Conservation (phyloP, 1,140 invertebrate species). For the Drosophila watanabei region DNA sequence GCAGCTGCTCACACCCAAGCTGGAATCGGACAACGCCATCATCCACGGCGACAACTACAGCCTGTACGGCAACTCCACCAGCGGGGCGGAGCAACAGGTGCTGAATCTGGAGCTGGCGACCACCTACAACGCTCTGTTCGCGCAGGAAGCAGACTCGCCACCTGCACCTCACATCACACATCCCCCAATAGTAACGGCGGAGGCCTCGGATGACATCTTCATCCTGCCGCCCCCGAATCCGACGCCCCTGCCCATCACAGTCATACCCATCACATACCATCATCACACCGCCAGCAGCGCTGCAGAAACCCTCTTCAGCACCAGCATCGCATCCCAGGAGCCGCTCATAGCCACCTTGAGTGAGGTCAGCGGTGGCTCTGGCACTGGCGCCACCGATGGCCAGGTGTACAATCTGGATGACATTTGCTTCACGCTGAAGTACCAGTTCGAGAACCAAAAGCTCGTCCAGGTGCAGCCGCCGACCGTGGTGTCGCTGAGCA, state of each 20-base stretch:
- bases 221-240: constrained; percentile 27
- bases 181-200: constrained; percentile 2
- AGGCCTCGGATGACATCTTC: constrained; percentile 18
- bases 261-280: constrained; percentile 55
- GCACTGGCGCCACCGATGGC: background rate
- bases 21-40: constrained; percentile 31
- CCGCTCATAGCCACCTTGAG: constrained; percentile 54
- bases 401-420: constrained; percentile 70
- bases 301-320: constrained; percentile 15
- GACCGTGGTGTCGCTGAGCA: constrained; percentile 69
- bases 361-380: constrained; percentile 11
- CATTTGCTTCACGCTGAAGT: constrained; percentile 82
- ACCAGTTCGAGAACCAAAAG: constrained; percentile 79
- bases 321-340: constrained; percentile 18
- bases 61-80: constrained; percentile 50
- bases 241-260: constrained; percentile 48
- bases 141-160: constrained; percentile 29
- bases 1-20: constrained; percentile 52
- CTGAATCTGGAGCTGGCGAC: constrained; percentile 71
- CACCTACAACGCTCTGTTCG: constrained; percentile 46
- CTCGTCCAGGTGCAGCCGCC: constrained; percentile 81
- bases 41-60: constrained; percentile 44
- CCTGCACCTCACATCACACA: constrained; percentile 21
- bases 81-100: constrained; percentile 78
- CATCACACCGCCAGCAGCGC: constrained; percentile 21